phyloP scores from a whole-genome alignment of 2,113 vertebrate genomes.

The Saguinus imperator region DNA sequence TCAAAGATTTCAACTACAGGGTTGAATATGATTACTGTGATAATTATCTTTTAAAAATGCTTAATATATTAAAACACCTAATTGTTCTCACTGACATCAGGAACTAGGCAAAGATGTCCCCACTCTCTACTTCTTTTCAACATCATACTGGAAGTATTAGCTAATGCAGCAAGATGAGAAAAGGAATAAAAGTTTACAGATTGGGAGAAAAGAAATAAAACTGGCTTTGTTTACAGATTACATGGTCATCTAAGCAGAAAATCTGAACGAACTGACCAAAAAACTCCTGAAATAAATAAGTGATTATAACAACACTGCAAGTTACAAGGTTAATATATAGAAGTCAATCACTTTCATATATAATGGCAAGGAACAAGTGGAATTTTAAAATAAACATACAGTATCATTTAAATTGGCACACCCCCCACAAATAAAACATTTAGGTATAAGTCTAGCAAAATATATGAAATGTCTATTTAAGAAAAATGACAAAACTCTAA shows the following conservation, averaged over 20 bases:
- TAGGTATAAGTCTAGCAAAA: not conserved
- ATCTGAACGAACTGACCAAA: not conserved
- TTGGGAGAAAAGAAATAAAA: not conserved
- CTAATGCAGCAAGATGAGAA: not conserved
- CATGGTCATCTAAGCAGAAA: not conserved
- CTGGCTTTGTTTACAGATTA: not conserved
- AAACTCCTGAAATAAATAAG: not conserved
- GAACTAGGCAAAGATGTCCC: not conserved
- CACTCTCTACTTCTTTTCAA: not conserved
- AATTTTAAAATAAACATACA: not conserved
- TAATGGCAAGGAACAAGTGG: not conserved
- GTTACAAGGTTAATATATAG: not conserved
- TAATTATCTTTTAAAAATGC: not conserved
- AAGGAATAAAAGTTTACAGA: not conserved
- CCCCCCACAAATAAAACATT: not conserved
- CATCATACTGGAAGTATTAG: not conserved
- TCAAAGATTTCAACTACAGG: not conserved
- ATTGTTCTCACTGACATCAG: not conserved
- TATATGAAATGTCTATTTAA: not conserved
- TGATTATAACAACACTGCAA: not conserved
- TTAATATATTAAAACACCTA: conserved; percentile 17
- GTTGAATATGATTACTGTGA: not conserved
- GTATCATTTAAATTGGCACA: not conserved
- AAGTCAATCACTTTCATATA: not conserved
- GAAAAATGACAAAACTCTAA: not conserved